phyloP scores from a whole-genome alignment of 2,113 vertebrate species.

The Stomatorhinus ivindoensis region DNA sequence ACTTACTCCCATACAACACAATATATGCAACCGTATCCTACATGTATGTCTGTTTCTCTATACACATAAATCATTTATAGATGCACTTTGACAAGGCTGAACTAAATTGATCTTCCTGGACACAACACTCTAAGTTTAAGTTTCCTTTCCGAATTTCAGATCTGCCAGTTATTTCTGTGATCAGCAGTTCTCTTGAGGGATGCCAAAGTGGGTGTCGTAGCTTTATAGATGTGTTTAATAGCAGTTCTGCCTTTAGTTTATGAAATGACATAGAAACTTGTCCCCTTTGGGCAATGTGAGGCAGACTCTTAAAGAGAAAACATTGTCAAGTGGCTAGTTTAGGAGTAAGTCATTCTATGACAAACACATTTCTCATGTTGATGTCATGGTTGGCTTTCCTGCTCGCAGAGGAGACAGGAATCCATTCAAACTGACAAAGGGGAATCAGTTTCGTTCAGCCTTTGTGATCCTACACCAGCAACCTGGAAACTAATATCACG shows the following conservation, averaged over 20 bases:
- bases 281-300: background rate
- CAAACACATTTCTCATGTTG: background rate
- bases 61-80: constrained; percentile 71
- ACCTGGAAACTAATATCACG: constrained; percentile 45
- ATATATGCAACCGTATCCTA: constrained; percentile 67
- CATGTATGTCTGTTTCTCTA: constrained; percentile 46
- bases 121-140: background rate
- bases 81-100: constrained; percentile 78
- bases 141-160: background rate
- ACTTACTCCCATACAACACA: constrained; percentile 70
- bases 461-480: constrained; percentile 56
- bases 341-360: background rate
- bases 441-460: constrained; percentile 86
- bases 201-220: background rate
- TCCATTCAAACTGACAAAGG: background rate
- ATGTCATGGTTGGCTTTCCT: background rate
- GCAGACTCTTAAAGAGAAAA: constrained; percentile 4
- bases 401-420: background rate
- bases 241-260: background rate
- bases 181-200: background rate
- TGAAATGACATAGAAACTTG: background rate
- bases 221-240: background rate
- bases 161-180: background rate
- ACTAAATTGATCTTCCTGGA: constrained; percentile 75
- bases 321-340: background rate